Base-by-base conservation (phyloP, 2,797 vertebrate species). In the Epinephelus coioides region DNA sequence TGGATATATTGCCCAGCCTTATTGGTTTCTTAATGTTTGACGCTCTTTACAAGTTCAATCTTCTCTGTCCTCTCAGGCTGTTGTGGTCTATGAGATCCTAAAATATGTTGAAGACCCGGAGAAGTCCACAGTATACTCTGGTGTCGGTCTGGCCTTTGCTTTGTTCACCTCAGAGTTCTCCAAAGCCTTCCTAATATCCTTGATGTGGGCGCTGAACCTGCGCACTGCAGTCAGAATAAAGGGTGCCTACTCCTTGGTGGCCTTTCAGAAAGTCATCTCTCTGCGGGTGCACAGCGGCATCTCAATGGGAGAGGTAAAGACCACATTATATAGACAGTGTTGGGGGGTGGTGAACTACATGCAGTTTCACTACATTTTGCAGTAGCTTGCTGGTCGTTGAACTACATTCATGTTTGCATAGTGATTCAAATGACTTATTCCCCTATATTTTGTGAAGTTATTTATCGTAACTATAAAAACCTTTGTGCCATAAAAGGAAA, bases 291-390 rank as follows among this genome's bases (percentile, higher is more conserved):
- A 95, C 77, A 88, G 67, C 2, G 78, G 83, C 69, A 34, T 95
- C 74, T 95, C 96, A 34, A 85, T 94, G 40, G 96, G 97, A 49
- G 96, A 97, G 95, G 97, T 97, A 92, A 27, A 43, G 2, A 27
- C 23, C 40, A 23, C 3, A 10, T 62, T 47, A n/a, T 6, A 56
- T 34, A 34, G 27, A 30, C 27, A 30, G 27, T 30, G 27, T 30
- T 30, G 27, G 27, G 27, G 27, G 27, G 27, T 30, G 27, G 27
- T 30, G 27, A 30, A 30, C 5, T 30, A 30, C 27, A 30, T 30
- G 27, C 5, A 30, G 27, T 34, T 34, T 7, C 34, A 34, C 34
- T 34, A 34, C 34, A 34, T 34, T 30, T 30, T 30, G 27, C 27
- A 30, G 27, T 30, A 30, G 27, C 27, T 30, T 30, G 27, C 27